These are phyloP conservation scores for Odocoileus hemionus DNA, from an alignment of 2,113 vertebrate species.

Conservation along the genomic window DNA sequence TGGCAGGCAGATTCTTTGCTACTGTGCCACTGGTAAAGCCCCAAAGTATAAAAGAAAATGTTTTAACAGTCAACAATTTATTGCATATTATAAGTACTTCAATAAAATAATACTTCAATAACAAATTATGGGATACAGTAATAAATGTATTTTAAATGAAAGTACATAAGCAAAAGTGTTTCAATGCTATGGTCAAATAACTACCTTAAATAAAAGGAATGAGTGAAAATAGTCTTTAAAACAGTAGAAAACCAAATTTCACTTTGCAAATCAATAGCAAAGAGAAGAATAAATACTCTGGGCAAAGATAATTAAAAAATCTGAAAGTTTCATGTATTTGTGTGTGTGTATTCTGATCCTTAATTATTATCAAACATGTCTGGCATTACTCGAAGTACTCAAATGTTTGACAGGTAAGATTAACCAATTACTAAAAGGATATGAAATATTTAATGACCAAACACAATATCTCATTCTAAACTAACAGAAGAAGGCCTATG, in stretches of 20 bases:
- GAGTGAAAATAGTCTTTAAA: background rate
- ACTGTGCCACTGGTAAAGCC: background rate
- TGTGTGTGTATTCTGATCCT: background rate
- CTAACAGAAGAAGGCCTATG: background rate
- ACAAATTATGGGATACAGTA: background rate
- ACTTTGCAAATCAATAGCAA: background rate
- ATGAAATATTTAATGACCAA: background rate
- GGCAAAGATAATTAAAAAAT: background rate
- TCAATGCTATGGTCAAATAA: background rate
- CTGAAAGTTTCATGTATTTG: background rate
- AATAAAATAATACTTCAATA: background rate
- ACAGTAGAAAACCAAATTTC: background rate
- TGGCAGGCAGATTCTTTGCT: background rate
- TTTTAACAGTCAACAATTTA: background rate
- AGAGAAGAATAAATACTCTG: background rate
- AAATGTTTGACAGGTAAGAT: background rate
- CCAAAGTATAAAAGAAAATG: background rate
- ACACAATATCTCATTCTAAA: background rate
- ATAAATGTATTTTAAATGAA: background rate
- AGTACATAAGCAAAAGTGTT: background rate
- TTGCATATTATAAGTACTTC: background rate
- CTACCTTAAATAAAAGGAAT: background rate
- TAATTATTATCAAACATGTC: background rate
- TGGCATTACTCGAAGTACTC: background rate
- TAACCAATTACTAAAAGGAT: background rate